Evolutionary conservation across 2,113 vertebrate species (phyloP).

Genomic region (Chionomys nivalis): DNA sequence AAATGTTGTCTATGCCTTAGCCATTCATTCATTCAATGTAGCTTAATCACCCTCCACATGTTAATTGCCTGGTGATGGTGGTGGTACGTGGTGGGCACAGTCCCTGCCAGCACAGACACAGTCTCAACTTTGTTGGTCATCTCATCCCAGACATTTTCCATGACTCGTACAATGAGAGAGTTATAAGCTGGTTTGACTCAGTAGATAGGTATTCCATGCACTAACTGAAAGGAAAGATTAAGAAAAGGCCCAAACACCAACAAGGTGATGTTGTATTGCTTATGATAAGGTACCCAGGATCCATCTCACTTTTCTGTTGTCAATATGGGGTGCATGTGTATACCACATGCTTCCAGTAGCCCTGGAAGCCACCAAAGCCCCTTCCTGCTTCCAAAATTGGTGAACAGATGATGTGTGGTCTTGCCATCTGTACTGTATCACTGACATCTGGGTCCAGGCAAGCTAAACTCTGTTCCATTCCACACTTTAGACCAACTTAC

Average conservation of each 20-base stretch:
- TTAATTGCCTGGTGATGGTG: not conserved
- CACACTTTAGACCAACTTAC: not conserved
- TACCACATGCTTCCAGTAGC: not conserved
- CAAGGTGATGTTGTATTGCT: too few relatives aligned
- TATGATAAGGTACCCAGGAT: not conserved
- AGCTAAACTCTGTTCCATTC: not conserved
- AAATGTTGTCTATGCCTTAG: not conserved
- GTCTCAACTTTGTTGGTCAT: not conserved
- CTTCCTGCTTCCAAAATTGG: not conserved
- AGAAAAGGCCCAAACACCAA: not conserved
- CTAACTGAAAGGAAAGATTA: not conserved
- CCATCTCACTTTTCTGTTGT: not conserved
- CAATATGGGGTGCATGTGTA: not conserved
- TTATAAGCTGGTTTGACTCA: not conserved
- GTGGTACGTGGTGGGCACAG: not conserved
- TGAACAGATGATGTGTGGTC: not conserved
- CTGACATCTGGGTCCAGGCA: not conserved
- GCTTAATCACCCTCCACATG: not conserved
- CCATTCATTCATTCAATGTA: not conserved
- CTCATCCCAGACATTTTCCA: not conserved
- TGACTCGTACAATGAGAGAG: not conserved
- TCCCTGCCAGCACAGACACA: not conserved
- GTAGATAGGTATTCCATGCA: not conserved
- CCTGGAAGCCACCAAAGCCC: not conserved
- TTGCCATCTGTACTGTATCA: not conserved